These are phyloP conservation scores for Hylia prasina DNA, from an alignment of 2,113 vertebrate genomes.

Conservation along the genomic window DNA sequence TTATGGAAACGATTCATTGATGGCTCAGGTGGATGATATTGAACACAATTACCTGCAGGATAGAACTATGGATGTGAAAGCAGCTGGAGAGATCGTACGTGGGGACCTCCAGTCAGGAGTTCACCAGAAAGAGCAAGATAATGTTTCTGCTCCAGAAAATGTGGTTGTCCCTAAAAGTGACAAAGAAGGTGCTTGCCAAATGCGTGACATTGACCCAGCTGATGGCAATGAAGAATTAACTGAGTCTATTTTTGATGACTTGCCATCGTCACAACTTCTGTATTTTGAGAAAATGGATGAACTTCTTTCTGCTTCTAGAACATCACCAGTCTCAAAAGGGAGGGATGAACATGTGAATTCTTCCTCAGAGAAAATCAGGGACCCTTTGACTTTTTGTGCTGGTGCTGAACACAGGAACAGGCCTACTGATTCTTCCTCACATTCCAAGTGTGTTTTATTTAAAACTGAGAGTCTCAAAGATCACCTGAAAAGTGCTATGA, in stretches of 20 bases:
- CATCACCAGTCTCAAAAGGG: neutral
- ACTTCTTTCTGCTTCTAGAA: neutral
- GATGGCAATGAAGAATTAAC: neutral
- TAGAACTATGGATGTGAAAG: neutral
- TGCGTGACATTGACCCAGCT: neutral
- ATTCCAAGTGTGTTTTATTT: neutral
- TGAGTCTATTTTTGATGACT: slow-evolving; percentile 61
- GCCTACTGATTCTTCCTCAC: neutral
- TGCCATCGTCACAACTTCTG: slow-evolving; percentile 79
- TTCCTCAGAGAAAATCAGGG: neutral
- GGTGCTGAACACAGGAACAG: neutral
- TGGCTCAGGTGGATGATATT: slow-evolving; percentile 75
- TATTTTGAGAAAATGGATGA: slow-evolving; percentile 32
- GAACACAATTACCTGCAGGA: slow-evolving; percentile 64
- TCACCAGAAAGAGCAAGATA: neutral
- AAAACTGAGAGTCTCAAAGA: slow-evolving; percentile 81
- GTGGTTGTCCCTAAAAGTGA: neutral
- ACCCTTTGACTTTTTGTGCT: neutral
- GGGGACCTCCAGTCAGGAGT: neutral
- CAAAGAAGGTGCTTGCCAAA: neutral
- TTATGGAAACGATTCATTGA: slow-evolving; percentile 74
- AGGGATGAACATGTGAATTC: neutral
- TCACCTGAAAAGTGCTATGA: slow-evolving; percentile 85
- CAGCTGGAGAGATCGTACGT: neutral
- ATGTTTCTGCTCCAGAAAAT: neutral